These are phyloP conservation scores for Aspidapion aeneum DNA, from an alignment of 2,888 invertebrate genomes.

Conservation along the genomic window DNA sequence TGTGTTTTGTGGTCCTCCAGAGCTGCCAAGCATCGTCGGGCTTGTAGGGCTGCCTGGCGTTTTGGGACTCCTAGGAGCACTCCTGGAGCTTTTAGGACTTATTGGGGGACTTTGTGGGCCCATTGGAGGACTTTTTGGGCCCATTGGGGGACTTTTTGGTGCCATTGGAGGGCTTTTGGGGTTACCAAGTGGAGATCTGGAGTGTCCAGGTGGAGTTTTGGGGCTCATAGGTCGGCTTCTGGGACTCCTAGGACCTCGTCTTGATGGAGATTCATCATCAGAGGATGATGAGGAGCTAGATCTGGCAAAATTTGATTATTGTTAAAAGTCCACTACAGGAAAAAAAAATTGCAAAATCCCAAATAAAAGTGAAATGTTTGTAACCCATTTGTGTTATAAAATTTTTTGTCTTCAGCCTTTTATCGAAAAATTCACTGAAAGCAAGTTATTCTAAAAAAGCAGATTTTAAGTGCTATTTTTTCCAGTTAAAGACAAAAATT, in stretches of 20 bases:
- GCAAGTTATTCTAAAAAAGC: no score
- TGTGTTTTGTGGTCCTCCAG: no score
- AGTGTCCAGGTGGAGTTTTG: slow-evolving; percentile 18
- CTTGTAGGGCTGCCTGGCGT: slow-evolving; percentile 18
- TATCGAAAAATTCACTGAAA: no score
- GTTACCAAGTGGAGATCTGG: slow-evolving; percentile 19
- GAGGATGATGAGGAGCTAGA: background rate
- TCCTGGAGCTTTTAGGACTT: slow-evolving; percentile 20
- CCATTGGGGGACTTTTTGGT: slow-evolving; percentile 9
- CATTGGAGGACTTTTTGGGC: slow-evolving; percentile 17
- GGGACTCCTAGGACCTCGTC: background rate
- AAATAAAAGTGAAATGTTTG: no score
- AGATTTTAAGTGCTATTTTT: no score
- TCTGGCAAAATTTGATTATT: background rate
- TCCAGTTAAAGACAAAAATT: no score
- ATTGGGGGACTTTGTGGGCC: slow-evolving; percentile 6
- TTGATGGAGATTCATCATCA: background rate
- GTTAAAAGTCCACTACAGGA: no score
- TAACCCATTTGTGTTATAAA: no score
- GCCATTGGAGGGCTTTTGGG: slow-evolving; percentile 8
- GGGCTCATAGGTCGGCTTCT: slow-evolving; percentile 17
- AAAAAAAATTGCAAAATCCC: no score
- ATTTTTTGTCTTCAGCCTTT: no score
- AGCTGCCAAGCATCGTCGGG: background rate
- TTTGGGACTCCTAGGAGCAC: slow-evolving; percentile 18